Evolutionary conservation across 2,797 vertebrate species (phyloP), one percentile per base, ranked within the genome.

Genomic region (Loriculus beryllinus): DNA sequence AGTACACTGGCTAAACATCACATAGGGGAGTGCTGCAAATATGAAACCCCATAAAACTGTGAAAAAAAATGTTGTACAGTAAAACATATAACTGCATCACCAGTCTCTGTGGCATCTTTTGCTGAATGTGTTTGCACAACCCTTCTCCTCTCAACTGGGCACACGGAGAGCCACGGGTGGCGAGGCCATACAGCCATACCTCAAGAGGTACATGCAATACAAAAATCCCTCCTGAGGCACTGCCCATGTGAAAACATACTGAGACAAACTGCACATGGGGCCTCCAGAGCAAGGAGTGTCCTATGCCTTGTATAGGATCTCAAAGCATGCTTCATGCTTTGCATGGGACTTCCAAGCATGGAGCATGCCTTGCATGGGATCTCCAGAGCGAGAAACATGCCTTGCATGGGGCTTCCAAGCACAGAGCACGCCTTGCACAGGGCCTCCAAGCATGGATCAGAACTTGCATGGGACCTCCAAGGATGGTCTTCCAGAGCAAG

Each of bases 231-330:
- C 39, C 29, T 0, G 33, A 29, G 18, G 16, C 13, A 29, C 8
- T 29, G 9, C 9, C 20, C n/a, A 2, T 4, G 12, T 5, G 6
- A 42, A 49, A 56, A 17, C 10, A 19, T 1, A 5, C 1, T 0
- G 11, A 45, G 7, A 23, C 19, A 4, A 5, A 7, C 3, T 0
- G 5, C 0, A 9, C 1, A 4, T 6, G 20, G 12, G 4, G 2
- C 4, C 2, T 11, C 6, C 9, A 1, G 6, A 9, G 35, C 19
- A 14, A 14, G 28, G 12, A 16, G 14, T 16, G 14, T 35, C 33
- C n/a, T 57, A 23, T 33, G n/a, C 54, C 21, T 56, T 56, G 33
- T 23, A 57, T 57, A 33, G n/a, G 54, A 35, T 25, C 54, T 35
- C 33, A 7, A 35, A 57, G 22, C 33, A 25, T 16, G 14, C 10